Percentiles rank a stretch among this genome's conserved stretches.
These are phyloP conservation scores for Sphenodon punctatus DNA, from an alignment of 2,797 vertebrate species.

Conservation along the genomic window DNA sequence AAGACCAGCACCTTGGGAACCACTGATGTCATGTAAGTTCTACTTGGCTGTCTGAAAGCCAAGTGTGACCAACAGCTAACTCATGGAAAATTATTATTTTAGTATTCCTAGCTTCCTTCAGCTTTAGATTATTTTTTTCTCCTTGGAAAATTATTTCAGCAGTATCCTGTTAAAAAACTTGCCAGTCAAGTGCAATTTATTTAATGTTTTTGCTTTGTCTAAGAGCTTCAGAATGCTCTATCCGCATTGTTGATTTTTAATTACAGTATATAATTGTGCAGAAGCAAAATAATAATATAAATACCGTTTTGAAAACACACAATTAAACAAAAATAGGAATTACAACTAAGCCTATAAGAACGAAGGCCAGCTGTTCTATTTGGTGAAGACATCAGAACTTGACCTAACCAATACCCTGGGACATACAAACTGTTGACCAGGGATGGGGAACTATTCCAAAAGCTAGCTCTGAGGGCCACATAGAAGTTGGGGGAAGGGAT, in stretches of 20 bases:
- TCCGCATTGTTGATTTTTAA: conserved; percentile 13
- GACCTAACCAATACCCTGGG: too few relatives aligned
- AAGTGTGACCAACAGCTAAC: not conserved
- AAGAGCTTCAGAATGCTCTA: not conserved
- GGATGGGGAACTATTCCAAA: too few relatives aligned
- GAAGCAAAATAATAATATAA: not conserved
- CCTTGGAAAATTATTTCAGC: not conserved
- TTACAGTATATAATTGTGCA: not conserved
- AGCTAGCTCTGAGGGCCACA: too few relatives aligned
- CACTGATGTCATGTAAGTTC: not conserved
- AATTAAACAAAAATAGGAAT: not conserved
- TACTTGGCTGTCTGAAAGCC: not conserved
- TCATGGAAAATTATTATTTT: not conserved
- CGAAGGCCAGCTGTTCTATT: too few relatives aligned
- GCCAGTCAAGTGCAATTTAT: not conserved
- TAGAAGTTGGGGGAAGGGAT: too few relatives aligned
- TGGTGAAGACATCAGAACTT: too few relatives aligned
- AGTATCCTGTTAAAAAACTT: not conserved
- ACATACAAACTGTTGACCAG: too few relatives aligned
- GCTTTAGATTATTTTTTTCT: not conserved
- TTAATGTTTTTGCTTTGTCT: not conserved
- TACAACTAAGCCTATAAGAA: too few relatives aligned
- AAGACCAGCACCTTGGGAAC: not conserved
- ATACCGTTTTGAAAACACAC: not conserved
- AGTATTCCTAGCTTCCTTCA: not conserved